A percentile compares a stretch with the other conserved stretches of the same genome.
Conservation (phyloP, 2,113 vertebrate species). For the Poicephalus meyeri region DNA sequence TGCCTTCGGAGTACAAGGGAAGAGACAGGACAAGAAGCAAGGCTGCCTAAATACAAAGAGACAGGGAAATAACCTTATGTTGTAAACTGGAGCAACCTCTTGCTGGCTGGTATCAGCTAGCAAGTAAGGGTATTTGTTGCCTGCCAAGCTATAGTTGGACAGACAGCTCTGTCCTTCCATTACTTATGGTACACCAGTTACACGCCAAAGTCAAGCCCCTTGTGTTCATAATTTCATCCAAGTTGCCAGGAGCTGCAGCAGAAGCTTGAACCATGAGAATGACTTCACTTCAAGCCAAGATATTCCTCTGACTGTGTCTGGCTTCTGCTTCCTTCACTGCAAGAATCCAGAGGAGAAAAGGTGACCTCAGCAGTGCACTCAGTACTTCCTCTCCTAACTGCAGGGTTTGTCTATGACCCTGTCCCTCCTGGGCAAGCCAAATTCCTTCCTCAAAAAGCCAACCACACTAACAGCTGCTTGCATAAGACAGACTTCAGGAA, state of each 20-base stretch:
- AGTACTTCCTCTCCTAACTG: neutral
- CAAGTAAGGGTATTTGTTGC: neutral
- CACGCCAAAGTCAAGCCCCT: neutral
- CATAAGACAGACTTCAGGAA: neutral
- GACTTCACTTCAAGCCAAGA: neutral
- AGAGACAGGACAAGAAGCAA: fast-evolving
- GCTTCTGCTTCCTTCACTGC: neutral
- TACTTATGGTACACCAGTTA: fast-evolving
- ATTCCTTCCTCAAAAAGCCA: conserved; percentile 39
- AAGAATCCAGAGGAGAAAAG: neutral
- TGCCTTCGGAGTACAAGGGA: neutral
- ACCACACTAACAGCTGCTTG: fast-evolving
- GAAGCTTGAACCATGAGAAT: neutral
- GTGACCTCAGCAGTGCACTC: neutral
- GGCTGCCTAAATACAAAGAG: neutral
- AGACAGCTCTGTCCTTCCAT: neutral
- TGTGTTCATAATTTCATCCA: neutral
- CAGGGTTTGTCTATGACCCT: neutral
- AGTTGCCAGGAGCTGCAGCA: neutral
- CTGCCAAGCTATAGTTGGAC: neutral
- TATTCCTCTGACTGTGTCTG: neutral
- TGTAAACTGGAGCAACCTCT: neutral
- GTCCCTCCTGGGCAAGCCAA: neutral
- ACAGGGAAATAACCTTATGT: neutral
- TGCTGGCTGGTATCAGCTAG: neutral